Base-by-base conservation (phyloP, 2,888 invertebrate genomes). In the Diploptera punctata region DNA sequence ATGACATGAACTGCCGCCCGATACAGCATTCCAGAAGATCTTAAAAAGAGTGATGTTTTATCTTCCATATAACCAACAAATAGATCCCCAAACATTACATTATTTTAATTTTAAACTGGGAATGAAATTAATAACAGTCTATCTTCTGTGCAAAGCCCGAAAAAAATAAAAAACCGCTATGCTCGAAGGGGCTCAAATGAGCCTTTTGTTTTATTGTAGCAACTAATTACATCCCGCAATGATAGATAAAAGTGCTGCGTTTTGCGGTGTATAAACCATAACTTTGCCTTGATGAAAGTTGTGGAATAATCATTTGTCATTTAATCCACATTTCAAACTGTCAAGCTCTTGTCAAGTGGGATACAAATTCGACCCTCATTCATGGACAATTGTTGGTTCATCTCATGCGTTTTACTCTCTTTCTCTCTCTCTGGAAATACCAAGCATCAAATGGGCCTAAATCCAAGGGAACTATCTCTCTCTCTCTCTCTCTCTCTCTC, bases 191-290 rank as follows among this genome's bases (percentile, higher is more conserved):
- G n/a, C n/a, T n/a, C n/a, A n/a, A n/a, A n/a, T n/a, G n/a, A n/a
- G n/a, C n/a, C n/a, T n/a, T n/a, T n/a, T n/a, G n/a, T n/a, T n/a
- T n/a, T n/a, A n/a, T n/a, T n/a, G n/a, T n/a, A n/a, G 38, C 18
- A 13, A 47, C 47, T 47, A 47, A 47, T 47, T 47, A 47, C 47
- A 47, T 47, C 47, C n/a, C n/a, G n/a, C 33, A 47, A 47, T n/a
- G 47, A 4, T 47, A n/a, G 10, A 47, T 47, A 47, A 47, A 47
- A 7, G 18, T 13, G n/a, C 16, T 10, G n/a, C 3, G 47, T 7
- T n/a, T 47, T 47, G 47, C 47, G 47, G 47, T 47, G n/a, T 47
- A 33, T 10, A 33, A 47, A 47, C 47, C 7, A 47, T 47, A n/a
- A 38, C 38, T 38, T 38, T n/a, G 7, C 47, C 47, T n/a, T 47